Percentiles rank a stretch among this genome's conserved stretches.
Conservation (phyloP, 2,888 invertebrate genomes). For the Uropetala carovei region DNA sequence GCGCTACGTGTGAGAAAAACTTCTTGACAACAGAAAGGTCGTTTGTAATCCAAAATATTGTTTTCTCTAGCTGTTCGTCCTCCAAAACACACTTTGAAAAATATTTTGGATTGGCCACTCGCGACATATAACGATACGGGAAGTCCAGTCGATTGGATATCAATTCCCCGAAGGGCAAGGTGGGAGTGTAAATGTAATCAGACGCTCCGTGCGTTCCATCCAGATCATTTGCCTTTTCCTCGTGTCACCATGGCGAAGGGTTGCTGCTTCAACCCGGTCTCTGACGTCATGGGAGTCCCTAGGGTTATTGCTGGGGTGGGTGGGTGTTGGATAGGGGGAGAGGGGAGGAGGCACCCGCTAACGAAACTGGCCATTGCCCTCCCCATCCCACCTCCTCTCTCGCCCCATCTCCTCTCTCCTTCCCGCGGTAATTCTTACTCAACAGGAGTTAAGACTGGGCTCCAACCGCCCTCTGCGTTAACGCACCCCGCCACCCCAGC, state of each 20-base stretch:
- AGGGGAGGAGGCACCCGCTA: not conserved
- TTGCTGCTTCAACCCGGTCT: not conserved
- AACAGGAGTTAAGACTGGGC: conserved; percentile 30
- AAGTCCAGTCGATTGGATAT: no score
- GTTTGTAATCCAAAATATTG: no score
- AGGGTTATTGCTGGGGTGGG: not conserved
- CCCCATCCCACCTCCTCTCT: not conserved
- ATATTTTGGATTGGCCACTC: no score
- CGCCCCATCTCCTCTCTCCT: not conserved
- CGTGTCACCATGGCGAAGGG: conserved; percentile 13
- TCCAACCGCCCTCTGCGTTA: not conserved
- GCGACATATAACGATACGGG: no score
- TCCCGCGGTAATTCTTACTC: conserved; percentile 54
- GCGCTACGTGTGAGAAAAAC: no score
- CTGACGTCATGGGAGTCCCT: not conserved
- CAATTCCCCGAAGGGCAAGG: no score
- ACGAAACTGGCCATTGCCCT: conserved; percentile 58
- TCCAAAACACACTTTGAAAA: no score
- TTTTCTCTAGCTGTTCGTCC: no score
- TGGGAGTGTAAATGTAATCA: no score
- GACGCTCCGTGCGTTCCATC: no score
- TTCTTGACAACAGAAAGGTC: no score
- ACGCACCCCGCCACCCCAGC: not conserved
- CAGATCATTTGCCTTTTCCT: not conserved
- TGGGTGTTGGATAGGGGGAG: no score